Conservation (phyloP, 2,888 invertebrate species). For the Eupeodes luniger region DNA sequence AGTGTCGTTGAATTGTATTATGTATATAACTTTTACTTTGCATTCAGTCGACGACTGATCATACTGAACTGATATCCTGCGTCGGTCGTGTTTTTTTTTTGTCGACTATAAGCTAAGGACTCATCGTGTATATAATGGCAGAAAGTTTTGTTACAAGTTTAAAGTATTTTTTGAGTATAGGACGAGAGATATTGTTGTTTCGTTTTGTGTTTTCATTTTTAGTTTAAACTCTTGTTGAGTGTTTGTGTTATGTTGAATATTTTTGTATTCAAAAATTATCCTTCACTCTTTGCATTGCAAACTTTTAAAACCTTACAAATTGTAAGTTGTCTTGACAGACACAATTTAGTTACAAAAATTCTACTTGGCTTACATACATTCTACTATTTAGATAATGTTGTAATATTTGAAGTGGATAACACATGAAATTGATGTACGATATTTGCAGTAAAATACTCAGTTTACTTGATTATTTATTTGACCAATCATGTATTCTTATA, state of each 20-base stretch:
- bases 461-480: too few relatives aligned
- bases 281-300: slow-evolving; percentile 23
- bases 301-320: slow-evolving; percentile 41
- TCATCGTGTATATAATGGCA: slow-evolving; percentile 60
- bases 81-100: slow-evolving; percentile 52
- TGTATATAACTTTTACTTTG: slow-evolving; percentile 63
- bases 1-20: slow-evolving; percentile 66
- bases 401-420: not conserved
- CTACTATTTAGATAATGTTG: slow-evolving; percentile 5
- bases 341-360: slow-evolving; percentile 49
- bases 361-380: slow-evolving; percentile 37
- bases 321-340: slow-evolving; percentile 48
- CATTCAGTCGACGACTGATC: slow-evolving; percentile 70
- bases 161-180: slow-evolving; percentile 30
- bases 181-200: slow-evolving; percentile 36
- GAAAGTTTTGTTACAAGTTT: slow-evolving; percentile 58
- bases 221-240: not conserved
- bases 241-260: not conserved
- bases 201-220: not conserved
- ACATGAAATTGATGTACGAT: not conserved
- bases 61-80: slow-evolving; percentile 72
- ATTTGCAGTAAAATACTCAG: too few relatives aligned
- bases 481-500: too few relatives aligned
- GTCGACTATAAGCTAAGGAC: slow-evolving; percentile 67
- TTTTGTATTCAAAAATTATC: not conserved